Evolutionary conservation across 2,113 vertebrate species (phyloP).

Genomic region (Romanogobio albipinnatus): DNA sequence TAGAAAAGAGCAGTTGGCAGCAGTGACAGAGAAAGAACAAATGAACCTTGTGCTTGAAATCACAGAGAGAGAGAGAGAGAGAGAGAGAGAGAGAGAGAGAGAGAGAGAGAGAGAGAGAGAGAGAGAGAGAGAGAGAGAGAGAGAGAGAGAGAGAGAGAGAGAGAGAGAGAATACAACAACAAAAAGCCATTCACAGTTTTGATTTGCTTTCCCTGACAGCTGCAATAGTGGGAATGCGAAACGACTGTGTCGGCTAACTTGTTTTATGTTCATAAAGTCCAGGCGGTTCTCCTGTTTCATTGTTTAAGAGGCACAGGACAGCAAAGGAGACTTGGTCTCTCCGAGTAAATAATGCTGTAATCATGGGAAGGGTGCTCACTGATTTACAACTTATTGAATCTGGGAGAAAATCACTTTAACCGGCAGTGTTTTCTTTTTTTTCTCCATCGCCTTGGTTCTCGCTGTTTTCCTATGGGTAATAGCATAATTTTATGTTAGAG

Average conservation of each 20-base stretch:
- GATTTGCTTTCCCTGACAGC: constrained; percentile 60
- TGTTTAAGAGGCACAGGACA: constrained; percentile 49
- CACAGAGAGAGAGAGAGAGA: neutral
- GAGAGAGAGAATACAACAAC: constrained; percentile 20
- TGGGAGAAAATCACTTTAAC: constrained; percentile 56
- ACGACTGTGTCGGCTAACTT: constrained; percentile 53
- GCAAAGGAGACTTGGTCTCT: constrained; percentile 45
- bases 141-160: too few species aligned
- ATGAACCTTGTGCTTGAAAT: constrained; percentile 45
- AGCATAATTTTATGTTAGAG: constrained; percentile 42
- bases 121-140: neutral
- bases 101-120: neutral
- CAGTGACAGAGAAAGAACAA: constrained; percentile 48
- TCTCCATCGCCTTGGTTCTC: neutral
- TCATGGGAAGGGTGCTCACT: constrained; percentile 51
- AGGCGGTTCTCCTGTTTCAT: constrained; percentile 51
- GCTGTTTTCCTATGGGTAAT: constrained; percentile 31
- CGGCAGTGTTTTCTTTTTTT: constrained; percentile 46
- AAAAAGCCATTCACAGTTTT: constrained; percentile 52
- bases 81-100: neutral
- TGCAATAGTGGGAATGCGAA: constrained; percentile 53
- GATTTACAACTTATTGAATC: constrained; percentile 61
- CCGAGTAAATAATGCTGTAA: constrained; percentile 55
- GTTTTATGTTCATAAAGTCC: constrained; percentile 61
- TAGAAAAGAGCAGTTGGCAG: constrained; percentile 52